phyloP scores from a whole-genome alignment of 2,797 vertebrate species.

The Typhlichthys eigenmanni region DNA sequence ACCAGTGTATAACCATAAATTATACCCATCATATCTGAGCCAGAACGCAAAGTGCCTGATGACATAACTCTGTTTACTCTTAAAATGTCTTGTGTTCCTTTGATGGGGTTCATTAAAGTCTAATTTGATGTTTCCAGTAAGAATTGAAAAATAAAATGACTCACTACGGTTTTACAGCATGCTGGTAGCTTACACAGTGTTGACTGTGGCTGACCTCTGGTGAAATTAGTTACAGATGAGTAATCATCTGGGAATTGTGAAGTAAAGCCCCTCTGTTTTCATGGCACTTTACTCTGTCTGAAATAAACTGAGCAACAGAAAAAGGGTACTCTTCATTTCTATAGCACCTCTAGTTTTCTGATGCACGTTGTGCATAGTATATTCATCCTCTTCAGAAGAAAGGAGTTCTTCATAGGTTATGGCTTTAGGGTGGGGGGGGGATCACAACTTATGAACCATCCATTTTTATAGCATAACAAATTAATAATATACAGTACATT shows the following conservation, averaged over 20 bases:
- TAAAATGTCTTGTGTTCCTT: slow-evolving; percentile 8
- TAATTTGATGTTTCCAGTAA: slow-evolving; percentile 45
- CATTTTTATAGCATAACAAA: no score
- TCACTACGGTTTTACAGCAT: slow-evolving; percentile 44
- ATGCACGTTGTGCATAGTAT: slow-evolving; percentile 11
- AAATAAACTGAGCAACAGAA: slow-evolving; percentile 28
- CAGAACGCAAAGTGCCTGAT: slow-evolving; percentile 6
- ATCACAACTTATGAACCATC: no score
- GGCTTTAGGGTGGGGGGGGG: no score
- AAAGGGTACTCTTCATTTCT: not conserved
- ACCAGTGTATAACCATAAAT: not conserved
- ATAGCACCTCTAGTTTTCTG: not conserved
- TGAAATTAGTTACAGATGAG: slow-evolving; percentile 40
- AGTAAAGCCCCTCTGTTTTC: slow-evolving; percentile 18
- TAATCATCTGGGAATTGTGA: slow-evolving; percentile 46
- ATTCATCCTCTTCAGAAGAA: not conserved
- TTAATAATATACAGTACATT: no score
- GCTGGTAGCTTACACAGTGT: slow-evolving; percentile 26
- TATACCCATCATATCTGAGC: not conserved
- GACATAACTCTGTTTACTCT: slow-evolving; percentile 1
- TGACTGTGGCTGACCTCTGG: slow-evolving; percentile 15
- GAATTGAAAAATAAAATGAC: slow-evolving; percentile 40
- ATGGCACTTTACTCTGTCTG: slow-evolving; percentile 8
- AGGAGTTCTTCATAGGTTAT: no score
- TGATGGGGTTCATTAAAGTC: slow-evolving; percentile 25